Base-by-base conservation (phyloP, 2,113 vertebrate species). In the Embiotoca jacksoni region DNA sequence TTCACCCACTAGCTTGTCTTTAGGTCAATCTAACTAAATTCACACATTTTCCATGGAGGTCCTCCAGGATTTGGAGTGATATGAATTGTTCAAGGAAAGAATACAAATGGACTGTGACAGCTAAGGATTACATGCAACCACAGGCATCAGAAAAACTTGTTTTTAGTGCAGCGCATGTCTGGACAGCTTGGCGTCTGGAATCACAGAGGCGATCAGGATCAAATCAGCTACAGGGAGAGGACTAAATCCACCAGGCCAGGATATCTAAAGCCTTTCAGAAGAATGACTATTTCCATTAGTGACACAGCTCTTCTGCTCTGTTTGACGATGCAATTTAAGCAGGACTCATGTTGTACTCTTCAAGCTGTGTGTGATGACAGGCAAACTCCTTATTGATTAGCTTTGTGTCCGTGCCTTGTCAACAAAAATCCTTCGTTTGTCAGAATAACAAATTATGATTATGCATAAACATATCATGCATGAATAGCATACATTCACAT, bases 21-120 rank as follows among this genome's bases (percentile, higher is more conserved):
- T 52, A 72, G 83, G 87, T 91, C 83, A 79, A 78, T 86, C 80
- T 77, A 66, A 76, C 55, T 62, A 62, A 86, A 88, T 79, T 88
- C 78, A 78, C 89, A 89, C 82, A 85, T 88, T 85, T 90, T 84
- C 76, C 68, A 64, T 75, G 81, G 58, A 79, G 13, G 56, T 80
- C 55, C 61, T 85, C 69, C 77, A 86, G 79, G 72, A 88, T 80
- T 78, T 55, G 16, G 36, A 78, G 57, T n/a, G 78, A 81, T 90
- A 78, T 41, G 66, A 83, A 41, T 69, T 75, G 82, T 82, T 67
- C 79, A 72, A 74, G 67, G 73, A 72, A 64, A 50, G 60, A 84
- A 84, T 63, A 87, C 81, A 84, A 86, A 91, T 80, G 61, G 44
- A 69, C 54, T 60, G 63, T 66, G 82, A 88, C 83, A 83, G 82